These are phyloP conservation scores for Cosmopolites sordidus DNA, from an alignment of 2,888 invertebrate species.

Conservation along the genomic window DNA sequence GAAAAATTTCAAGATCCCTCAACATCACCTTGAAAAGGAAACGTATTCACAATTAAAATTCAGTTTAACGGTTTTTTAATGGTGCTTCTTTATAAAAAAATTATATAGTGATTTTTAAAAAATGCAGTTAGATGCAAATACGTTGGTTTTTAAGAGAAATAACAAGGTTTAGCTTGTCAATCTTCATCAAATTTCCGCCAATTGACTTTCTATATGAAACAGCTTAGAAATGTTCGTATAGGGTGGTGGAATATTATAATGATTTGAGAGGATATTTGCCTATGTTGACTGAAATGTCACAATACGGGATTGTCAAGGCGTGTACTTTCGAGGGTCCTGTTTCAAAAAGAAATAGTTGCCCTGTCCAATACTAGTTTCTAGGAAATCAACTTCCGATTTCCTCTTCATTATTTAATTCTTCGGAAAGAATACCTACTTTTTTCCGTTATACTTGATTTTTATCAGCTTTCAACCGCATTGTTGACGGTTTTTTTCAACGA, in stretches of 20 bases:
- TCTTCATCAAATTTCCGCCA: constrained; percentile 32
- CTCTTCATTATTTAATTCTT: constrained; percentile 26
- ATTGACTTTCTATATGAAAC: constrained; percentile 35
- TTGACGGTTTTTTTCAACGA: no score
- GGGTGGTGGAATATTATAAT: constrained; percentile 25
- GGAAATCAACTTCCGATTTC: no score
- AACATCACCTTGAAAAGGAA: no score
- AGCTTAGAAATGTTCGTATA: constrained; percentile 18
- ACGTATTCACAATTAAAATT: no score
- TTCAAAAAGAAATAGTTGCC: constrained; percentile 4
- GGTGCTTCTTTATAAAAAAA: no score
- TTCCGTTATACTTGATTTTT: constrained; percentile 24
- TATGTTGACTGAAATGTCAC: constrained; percentile 36
- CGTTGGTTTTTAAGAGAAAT: constrained; percentile 18
- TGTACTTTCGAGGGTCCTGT: constrained; percentile 18
- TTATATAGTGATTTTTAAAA: no score
- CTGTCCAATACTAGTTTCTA: no score
- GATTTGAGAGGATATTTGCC: constrained; percentile 27
- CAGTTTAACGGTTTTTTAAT: no score
- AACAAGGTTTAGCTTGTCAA: no score
- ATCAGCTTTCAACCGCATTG: constrained; percentile 14
- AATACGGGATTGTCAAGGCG: constrained; percentile 34
- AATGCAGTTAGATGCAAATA: not conserved
- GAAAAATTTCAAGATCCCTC: no score
- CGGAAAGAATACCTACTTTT: constrained; percentile 21